Base-by-base conservation (phyloP, 2,113 vertebrate species). In the Arvicanthis niloticus region DNA sequence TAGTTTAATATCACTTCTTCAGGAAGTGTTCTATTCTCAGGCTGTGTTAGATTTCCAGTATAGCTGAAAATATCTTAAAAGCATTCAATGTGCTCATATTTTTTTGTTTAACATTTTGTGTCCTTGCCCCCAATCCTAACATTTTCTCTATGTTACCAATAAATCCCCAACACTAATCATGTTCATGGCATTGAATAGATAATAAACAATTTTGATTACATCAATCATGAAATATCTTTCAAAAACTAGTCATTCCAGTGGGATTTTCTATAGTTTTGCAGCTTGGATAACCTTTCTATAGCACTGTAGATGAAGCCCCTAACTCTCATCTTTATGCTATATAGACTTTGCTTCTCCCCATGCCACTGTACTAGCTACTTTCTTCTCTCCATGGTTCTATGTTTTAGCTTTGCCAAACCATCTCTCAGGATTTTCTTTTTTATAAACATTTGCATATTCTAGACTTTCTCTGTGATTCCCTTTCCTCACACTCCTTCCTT, bases 251-350 rank as follows among this genome's bases (percentile, higher is more conserved):
- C 21, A 26, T 73, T 65, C 42, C 75, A 34, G 78, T 60, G 29
- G 84, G 13, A 72, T 17, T 73, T 34, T 12, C 9, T 78, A 15
- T 16, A 31, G 51, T 3, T 89, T 56, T 31, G 13, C 5, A 72
- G 34, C 19, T 3, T 91, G 65, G 2, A 40, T n/a, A 17, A 22
- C 34, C 11, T 91, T 60, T 77, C 17, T 5, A 24, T 22, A 85
- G 6, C 15, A 17, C 16, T 85, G 3, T 1, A 31, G 26, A 65
- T 62, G 37, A 45, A 62, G 2, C 6, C 56, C 24, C 21, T 51
- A 19, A 8, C 3, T 6, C 42, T 53, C 45, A 22, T 0, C 24
- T 11, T 56, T 8, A 17, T 22, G 1, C 7, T 37, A 3, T 17
- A 11, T 31, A 29, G 4, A 29, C 12, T 15, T 89, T 26, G 0